Conservation (phyloP, 30 jellyfish, hydroid and myxozoan species). For the Catostylus mosaicus region DNA sequence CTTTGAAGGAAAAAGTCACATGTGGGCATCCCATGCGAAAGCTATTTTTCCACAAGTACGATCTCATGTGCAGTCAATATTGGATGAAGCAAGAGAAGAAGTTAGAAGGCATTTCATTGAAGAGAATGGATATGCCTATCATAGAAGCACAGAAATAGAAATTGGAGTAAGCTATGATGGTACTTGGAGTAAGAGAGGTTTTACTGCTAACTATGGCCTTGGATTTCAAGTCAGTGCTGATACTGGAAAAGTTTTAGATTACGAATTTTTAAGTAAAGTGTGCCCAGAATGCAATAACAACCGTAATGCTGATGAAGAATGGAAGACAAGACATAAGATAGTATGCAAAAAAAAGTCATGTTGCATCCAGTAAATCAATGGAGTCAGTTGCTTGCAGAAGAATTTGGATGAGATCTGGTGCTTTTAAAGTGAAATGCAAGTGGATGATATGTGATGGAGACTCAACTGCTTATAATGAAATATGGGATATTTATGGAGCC, state of each 20-base stretch:
- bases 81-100: constrained; percentile 32
- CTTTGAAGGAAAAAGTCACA: background rate
- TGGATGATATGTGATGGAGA: constrained; percentile 62
- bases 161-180: constrained; percentile 52
- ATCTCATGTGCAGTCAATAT: background rate
- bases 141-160: constrained; percentile 6
- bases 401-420: constrained; percentile 24
- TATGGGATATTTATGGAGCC: constrained; percentile 17
- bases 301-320: constrained; percentile 29
- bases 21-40: constrained; percentile 7
- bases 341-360: constrained; percentile 20
- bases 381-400: constrained; percentile 33
- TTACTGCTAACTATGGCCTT: constrained; percentile 43
- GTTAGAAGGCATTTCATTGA: background rate
- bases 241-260: constrained; percentile 36
- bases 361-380: constrained; percentile 24
- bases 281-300: constrained; percentile 31
- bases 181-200: constrained; percentile 49
- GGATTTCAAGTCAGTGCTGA: constrained; percentile 33
- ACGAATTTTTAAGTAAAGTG: constrained; percentile 14
- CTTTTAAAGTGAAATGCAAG: constrained; percentile 15
- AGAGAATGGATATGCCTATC: constrained; percentile 22
- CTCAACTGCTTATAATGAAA: constrained; percentile 14
- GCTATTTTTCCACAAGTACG: background rate
- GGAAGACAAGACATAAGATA: constrained; percentile 19